Evolutionary conservation across 2,113 vertebrate species (phyloP), one percentile per base, ranked within the genome.

Genomic region (Rattus norvegicus): DNA sequence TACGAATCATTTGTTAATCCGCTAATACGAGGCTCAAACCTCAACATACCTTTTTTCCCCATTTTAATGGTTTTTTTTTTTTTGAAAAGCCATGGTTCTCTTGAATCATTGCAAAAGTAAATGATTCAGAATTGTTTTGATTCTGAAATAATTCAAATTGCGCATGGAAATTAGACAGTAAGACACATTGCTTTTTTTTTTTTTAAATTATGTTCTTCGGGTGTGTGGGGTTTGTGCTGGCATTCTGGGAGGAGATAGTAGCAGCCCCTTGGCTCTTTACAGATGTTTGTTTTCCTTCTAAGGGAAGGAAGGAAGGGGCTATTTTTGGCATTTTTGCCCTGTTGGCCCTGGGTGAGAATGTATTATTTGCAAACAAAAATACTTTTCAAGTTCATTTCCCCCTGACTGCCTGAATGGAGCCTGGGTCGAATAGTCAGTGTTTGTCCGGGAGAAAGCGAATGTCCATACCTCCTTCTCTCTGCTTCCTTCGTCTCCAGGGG

Each of bases 81-180:
- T 96, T 10, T 61, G n/a, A 43, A 43, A 94, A 90, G 75, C 75
- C 33, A 59, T 8, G 13, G 14, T 49, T 72, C 67, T 70, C 33
- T 16, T 14, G 12, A 26, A 19, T 19, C 22, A 30, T 20, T 91
- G 7, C 47, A 47, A 59, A 52, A 92, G 90, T 63, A 93, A 90
- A 85, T 7, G 16, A 43, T 43, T 43, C 26, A 69, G 54, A 88
- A 88, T 95, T 79, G 90, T 33, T 90, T 36, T 87, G 49, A 73
- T 76, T 96, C 91, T 96, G 36, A 93, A 89, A 94, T 87, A 88
- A 47, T 91, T 97, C 43, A 86, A 94, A 73, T 84, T 81, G 30
- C 24, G 0, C 69, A 39, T 94, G 36, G 81, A 89, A 90, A 91
- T 92, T 92, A 92, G 43, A 83, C 12, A 81, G 24, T 72, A 70